Base-by-base conservation (phyloP, 2,888 invertebrate genomes). In the Synanthedon myopaeformis region DNA sequence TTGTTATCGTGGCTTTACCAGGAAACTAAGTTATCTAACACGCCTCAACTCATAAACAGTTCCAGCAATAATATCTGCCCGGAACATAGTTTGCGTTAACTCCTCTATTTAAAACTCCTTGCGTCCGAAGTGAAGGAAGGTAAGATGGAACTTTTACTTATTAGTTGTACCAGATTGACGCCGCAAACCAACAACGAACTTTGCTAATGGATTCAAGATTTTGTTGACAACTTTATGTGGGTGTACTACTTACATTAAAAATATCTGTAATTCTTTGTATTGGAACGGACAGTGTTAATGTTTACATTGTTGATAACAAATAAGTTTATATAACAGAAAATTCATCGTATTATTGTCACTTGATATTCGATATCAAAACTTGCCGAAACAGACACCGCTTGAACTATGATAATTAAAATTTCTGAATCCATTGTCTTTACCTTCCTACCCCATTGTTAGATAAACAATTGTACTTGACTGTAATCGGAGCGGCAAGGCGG, bases 11-110 rank as follows among this genome's bases (percentile, higher is more conserved):
- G 59, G 59, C 56, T 57, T 57, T 51, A 56, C 54, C 55, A 58
- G 61, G 55, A 58, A 65, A 66, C 62, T 66, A 56, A 61, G 62
- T 66, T 66, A 56, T 55, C 54, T 58, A 62, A 63, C 61, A 59
- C 62, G 55, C 61, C 61, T 54, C 59, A 62, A 64, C 65, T 60
- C 60, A 58, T 63, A 62, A 64, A 67, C 62, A 64, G 59, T 61
- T 59, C 61, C 61, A 61, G 66, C 62, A 61, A 62, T 66, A 62
- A 66, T 66, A 65, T 61, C 65, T 62, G 62, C 60, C 60, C 64
- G 60, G 60, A 61, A 61, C 63, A 66, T 67, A 65, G 64, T 65
- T 64, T 53, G 54, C 54, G 51, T 56, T 59, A 62, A 57, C 61
- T 57, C 56, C 56, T 53, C 56, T 56, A 61, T 63, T 61, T 61